Evolutionary conservation across 53 echinoderm and acorn worm genomes (phyloP).

Genomic region (Apostichopus leukothele): DNA sequence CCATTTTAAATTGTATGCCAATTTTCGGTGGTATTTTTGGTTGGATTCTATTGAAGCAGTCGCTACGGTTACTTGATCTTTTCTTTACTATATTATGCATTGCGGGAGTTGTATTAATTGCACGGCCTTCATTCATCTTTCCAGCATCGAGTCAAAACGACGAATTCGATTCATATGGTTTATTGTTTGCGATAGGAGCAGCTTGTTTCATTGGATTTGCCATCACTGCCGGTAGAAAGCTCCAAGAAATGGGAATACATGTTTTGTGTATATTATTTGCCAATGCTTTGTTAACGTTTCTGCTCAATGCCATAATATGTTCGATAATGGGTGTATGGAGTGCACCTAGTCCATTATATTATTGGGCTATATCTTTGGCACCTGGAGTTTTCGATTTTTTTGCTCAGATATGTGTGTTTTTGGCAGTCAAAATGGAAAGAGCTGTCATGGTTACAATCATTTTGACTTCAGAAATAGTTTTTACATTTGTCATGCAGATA

Average conservation of each 20-base stretch:
- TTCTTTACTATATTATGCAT: conserved; percentile 18
- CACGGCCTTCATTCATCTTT: conserved; percentile 30
- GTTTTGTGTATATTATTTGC: neutral
- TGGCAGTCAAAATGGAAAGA: conserved; percentile 25
- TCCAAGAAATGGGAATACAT: conserved; percentile 3
- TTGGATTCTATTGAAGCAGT: conserved; percentile 28
- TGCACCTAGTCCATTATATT: conserved; percentile 25
- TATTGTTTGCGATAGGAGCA: neutral
- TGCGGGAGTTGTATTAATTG: conserved; percentile 9
- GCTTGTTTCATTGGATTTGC: conserved; percentile 7
- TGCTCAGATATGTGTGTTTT: conserved; percentile 15
- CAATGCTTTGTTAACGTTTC: neutral
- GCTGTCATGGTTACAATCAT: conserved; percentile 28
- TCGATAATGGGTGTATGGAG: conserved; percentile 3
- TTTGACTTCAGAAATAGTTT: conserved; percentile 22
- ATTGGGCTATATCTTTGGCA: conserved; percentile 24
- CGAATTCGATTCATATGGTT: neutral
- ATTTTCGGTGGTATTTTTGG: conserved; percentile 32
- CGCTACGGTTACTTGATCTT: conserved; percentile 9
- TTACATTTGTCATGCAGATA: conserved; percentile 37
- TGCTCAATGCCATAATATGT: neutral
- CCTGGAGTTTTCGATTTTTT: conserved; percentile 32
- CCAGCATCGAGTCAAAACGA: neutral
- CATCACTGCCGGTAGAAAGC: neutral
- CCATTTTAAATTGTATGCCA: conserved; percentile 36